Conservation (phyloP, 2,888 invertebrate species). For the Sarcophaga carnaria region DNA sequence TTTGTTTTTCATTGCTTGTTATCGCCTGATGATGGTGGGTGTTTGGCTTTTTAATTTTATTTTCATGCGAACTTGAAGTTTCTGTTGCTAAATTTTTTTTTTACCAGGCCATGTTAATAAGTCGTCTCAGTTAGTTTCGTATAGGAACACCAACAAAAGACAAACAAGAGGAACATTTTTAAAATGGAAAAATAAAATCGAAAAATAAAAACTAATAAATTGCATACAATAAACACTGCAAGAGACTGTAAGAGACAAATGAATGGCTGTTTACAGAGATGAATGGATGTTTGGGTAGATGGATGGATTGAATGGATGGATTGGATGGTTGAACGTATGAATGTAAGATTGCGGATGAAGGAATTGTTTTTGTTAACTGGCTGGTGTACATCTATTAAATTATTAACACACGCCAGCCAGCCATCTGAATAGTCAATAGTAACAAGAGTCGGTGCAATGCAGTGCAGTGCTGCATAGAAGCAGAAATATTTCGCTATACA, state of each 20-base stretch:
- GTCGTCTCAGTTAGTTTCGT: constrained; percentile 53
- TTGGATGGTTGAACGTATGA: constrained; percentile 42
- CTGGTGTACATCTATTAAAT: constrained; percentile 52
- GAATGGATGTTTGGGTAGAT: not conserved
- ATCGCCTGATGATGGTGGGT: constrained; percentile 49
- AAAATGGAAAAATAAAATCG: constrained; percentile 40
- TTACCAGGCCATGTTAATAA: constrained; percentile 59
- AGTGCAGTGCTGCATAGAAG: not conserved
- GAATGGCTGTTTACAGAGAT: constrained; percentile 14
- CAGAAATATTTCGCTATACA: not conserved
- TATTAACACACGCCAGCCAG: constrained; percentile 66
- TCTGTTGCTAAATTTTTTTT: constrained; percentile 8
- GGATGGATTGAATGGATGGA: constrained; percentile 13
- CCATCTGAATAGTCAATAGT: constrained; percentile 36
- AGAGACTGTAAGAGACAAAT: constrained; percentile 44
- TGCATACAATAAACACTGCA: constrained; percentile 62
- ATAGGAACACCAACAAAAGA: constrained; percentile 51
- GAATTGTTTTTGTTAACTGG: constrained; percentile 32
- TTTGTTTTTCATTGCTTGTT: not conserved
- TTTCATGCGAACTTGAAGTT: constrained; percentile 69
- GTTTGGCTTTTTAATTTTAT: constrained; percentile 69
- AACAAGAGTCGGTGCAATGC: constrained; percentile 42
- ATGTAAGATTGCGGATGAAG: constrained; percentile 60
- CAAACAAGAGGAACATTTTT: not conserved
- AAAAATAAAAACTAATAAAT: constrained; percentile 57